Evolutionary conservation across 2,797 vertebrate species (phyloP).

Genomic region (Leptodactylus fallax): DNA sequence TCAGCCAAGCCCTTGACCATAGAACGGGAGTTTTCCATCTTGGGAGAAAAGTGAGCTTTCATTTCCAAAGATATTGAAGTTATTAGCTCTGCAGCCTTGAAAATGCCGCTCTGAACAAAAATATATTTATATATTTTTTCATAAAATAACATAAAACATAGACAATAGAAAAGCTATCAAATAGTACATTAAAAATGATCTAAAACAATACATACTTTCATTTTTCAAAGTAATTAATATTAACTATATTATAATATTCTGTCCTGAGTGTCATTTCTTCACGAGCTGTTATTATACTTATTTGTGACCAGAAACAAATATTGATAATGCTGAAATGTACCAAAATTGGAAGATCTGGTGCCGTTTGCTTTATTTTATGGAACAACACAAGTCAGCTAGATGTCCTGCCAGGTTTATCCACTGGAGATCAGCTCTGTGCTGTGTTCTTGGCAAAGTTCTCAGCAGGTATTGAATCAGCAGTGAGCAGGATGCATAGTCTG

Average conservation of each 20-base stretch:
- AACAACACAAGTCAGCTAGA: slow-evolving; percentile 53
- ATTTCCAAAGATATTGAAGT: no score
- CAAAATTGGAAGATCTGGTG: background rate
- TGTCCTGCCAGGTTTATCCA: slow-evolving; percentile 61
- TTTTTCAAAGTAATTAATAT: background rate
- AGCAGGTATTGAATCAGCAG: slow-evolving; percentile 49
- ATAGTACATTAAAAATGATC: background rate
- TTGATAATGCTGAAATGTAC: slow-evolving; percentile 6
- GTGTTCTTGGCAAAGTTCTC: slow-evolving; percentile 58
- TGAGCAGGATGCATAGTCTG: slow-evolving; percentile 40
- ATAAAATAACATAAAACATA: no score
- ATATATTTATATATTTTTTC: no score
- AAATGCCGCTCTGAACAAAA: no score
- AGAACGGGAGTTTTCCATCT: no score
- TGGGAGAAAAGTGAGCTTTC: no score
- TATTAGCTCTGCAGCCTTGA: no score
- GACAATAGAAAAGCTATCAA: no score
- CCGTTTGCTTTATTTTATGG: slow-evolving; percentile 12
- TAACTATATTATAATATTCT: no score
- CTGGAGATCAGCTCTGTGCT: slow-evolving; percentile 54
- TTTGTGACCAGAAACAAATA: background rate
- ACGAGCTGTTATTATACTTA: background rate
- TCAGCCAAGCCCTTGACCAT: no score
- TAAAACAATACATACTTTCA: background rate
- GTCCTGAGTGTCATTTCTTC: background rate